phyloP scores from a whole-genome alignment of 2,113 vertebrate genomes.

The Patagioenas fasciata region DNA sequence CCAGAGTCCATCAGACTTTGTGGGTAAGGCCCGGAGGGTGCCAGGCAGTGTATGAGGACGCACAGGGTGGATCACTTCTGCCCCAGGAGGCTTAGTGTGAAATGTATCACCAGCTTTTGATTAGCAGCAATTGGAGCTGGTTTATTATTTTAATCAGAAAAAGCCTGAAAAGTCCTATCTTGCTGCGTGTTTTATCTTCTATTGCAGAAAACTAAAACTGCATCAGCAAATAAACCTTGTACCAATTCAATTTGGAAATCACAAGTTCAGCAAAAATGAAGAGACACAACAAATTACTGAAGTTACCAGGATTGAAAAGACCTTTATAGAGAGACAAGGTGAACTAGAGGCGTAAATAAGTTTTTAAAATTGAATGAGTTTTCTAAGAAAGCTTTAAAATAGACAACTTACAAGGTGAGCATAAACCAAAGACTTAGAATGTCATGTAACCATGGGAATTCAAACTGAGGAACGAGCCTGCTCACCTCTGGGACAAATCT shows the following conservation, averaged over 20 bases:
- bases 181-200: slow-evolving; percentile 3
- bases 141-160: slow-evolving; percentile 30
- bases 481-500: not conserved
- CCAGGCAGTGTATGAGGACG: not conserved
- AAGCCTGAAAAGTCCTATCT: not conserved
- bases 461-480: not conserved
- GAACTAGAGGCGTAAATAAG: slow-evolving; percentile 44
- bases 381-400: slow-evolving; percentile 25
- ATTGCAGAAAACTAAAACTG: not conserved
- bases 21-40: not conserved
- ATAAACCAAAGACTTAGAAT: not conserved
- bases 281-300: slow-evolving; percentile 41
- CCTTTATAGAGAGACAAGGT: slow-evolving; percentile 43
- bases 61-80: not conserved
- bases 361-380: slow-evolving; percentile 44
- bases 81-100: not conserved
- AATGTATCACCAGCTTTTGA: not conserved
- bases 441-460: not conserved
- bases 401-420: not conserved
- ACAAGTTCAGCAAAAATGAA: slow-evolving; percentile 53
- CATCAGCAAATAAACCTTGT: slow-evolving; percentile 39
- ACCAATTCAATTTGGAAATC: slow-evolving; percentile 48
- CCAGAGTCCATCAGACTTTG: not conserved
- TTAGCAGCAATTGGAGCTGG: not conserved
- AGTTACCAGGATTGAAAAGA: slow-evolving; percentile 38